These are phyloP conservation scores for Callyntrura sp. DNA, from an alignment of 2,888 invertebrate genomes.

Conservation along the genomic window DNA sequence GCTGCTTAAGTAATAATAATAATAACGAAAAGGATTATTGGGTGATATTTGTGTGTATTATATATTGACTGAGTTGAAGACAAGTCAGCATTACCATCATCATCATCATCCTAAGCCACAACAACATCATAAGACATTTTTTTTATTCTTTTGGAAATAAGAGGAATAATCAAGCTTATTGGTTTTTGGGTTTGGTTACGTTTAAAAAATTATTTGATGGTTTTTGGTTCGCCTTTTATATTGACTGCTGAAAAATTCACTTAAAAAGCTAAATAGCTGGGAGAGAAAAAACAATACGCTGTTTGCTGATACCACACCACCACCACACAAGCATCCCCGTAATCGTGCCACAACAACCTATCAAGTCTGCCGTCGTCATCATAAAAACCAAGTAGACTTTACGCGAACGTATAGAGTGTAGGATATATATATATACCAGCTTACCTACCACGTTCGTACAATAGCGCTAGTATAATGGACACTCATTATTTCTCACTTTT, in stretches of 20 bases:
- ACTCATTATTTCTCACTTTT: constrained; percentile 51
- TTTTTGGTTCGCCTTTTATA: constrained; percentile 59
- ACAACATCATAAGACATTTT: constrained; percentile 50
- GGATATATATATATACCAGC: neutral
- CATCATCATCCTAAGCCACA: neutral
- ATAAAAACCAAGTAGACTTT: constrained; percentile 32
- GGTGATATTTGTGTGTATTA: constrained; percentile 50
- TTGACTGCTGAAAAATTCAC: constrained; percentile 74
- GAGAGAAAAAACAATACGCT: neutral
- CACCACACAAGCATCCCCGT: constrained; percentile 35
- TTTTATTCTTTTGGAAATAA: constrained; percentile 62
- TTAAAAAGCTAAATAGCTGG: constrained; percentile 62
- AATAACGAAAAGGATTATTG: constrained; percentile 66
- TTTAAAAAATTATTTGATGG: constrained; percentile 66
- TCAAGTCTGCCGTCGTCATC: constrained; percentile 41
- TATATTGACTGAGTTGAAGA: constrained; percentile 29
- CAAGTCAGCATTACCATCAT: constrained; percentile 60
- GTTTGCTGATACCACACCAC: constrained; percentile 18
- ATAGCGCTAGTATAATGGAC: neutral
- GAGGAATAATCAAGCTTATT: constrained; percentile 73
- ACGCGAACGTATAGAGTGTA: neutral
- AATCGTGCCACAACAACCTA: constrained; percentile 35
- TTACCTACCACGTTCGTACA: neutral
- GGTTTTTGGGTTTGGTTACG: constrained; percentile 78
- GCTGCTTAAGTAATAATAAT: constrained; percentile 58